phyloP scores from a whole-genome alignment of 2,113 vertebrate species.

The Plotosus lineatus region DNA sequence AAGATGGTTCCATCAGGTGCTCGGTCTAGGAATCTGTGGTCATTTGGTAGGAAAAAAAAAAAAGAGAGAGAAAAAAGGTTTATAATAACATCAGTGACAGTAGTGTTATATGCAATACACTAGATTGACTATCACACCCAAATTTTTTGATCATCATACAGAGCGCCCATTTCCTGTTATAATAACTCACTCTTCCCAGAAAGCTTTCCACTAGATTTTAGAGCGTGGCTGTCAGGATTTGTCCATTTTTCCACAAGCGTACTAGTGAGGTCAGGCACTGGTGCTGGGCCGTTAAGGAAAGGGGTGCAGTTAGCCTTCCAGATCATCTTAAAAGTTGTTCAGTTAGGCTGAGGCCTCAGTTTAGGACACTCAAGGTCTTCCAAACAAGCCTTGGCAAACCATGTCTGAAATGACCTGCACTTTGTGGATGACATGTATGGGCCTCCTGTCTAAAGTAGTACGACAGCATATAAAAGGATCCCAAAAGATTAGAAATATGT shows the following conservation, averaged over 20 bases:
- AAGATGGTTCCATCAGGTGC: slow-evolving; percentile 76
- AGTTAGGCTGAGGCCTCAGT: not conserved
- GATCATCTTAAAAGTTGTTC: not conserved
- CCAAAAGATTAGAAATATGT: no score
- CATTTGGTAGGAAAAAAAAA: not conserved
- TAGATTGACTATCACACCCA: not conserved
- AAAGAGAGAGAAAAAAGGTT: not conserved
- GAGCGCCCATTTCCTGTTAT: no score
- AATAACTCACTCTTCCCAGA: not conserved
- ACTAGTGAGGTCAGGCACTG: not conserved
- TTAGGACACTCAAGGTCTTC: not conserved
- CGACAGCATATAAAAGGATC: not conserved
- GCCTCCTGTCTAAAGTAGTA: not conserved
- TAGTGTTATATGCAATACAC: not conserved
- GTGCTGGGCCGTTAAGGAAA: not conserved
- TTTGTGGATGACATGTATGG: not conserved
- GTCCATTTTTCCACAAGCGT: not conserved
- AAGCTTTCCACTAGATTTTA: not conserved
- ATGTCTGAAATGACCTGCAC: no score
- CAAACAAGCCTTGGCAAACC: not conserved
- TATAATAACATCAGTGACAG: not conserved
- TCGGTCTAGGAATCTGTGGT: slow-evolving; percentile 83
- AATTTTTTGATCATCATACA: not conserved
- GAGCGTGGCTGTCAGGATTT: not conserved
- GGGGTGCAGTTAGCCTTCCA: no score